These are phyloP conservation scores for Saiga tatarica DNA, from an alignment of 2,113 vertebrate species.

Conservation along the genomic window DNA sequence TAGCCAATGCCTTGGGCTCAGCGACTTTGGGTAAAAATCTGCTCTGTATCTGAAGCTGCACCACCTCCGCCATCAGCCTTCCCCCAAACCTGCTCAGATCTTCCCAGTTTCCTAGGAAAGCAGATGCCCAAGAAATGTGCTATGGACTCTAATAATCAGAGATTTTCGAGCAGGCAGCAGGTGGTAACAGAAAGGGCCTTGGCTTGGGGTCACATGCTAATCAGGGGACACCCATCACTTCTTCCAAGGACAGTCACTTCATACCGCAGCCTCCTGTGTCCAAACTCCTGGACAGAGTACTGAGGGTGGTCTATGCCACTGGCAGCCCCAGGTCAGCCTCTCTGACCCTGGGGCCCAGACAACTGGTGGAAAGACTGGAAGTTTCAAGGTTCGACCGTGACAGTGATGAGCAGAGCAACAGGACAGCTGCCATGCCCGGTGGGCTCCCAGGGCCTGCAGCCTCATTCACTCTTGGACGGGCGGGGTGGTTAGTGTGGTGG, in stretches of 20 bases:
- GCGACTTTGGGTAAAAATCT: fast-evolving
- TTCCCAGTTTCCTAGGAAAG: background rate
- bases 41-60: background rate
- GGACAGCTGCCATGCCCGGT: background rate
- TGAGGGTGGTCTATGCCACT: background rate
- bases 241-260: background rate
- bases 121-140: background rate
- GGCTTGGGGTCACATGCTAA: background rate
- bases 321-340: background rate
- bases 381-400: too few relatives aligned
- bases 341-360: background rate
- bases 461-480: background rate
- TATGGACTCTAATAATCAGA: background rate
- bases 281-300: background rate
- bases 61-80: too few relatives aligned
- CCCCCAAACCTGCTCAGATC: background rate
- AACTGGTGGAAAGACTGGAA: background rate
- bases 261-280: background rate
- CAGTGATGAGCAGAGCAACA: background rate
- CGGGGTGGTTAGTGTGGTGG: fast-evolving
- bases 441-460: background rate
- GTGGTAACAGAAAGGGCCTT: background rate
- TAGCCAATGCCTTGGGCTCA: background rate
- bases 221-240: background rate
- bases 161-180: background rate